Conservation (phyloP, 2,113 vertebrate species). For the Actinemys pallida region DNA sequence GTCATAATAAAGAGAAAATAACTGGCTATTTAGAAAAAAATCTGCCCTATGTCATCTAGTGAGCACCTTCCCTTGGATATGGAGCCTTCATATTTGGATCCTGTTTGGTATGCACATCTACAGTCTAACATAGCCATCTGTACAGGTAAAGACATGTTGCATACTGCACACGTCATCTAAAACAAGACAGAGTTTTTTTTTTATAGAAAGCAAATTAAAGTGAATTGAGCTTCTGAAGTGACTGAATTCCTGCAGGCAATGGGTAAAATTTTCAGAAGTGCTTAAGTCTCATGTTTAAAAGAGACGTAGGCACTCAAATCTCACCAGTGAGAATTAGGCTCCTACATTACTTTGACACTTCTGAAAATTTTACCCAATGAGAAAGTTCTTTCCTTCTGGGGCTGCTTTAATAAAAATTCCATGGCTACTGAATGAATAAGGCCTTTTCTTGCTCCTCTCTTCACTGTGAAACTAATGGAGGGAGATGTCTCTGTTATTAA, state of each 20-base stretch:
- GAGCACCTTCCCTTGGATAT: background rate
- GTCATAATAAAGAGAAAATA: background rate
- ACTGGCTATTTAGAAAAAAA: background rate
- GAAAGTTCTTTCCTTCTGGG: background rate
- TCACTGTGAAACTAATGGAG: background rate
- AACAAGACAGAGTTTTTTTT: background rate
- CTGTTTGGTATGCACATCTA: background rate
- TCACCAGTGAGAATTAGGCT: background rate
- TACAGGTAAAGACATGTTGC: background rate
- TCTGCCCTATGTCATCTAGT: background rate
- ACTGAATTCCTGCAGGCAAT: background rate
- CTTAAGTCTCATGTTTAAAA: background rate
- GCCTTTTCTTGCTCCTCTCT: background rate
- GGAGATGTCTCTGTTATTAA: background rate
- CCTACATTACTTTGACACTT: background rate
- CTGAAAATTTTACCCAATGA: background rate
- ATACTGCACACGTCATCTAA: background rate
- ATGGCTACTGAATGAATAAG: background rate
- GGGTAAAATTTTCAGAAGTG: background rate
- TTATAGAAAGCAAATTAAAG: background rate
- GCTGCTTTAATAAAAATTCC: background rate
- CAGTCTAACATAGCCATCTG: background rate
- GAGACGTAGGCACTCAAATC: background rate
- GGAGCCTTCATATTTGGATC: background rate
- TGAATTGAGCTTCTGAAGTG: background rate